These are phyloP conservation scores for Trichonephila inaurata DNA, from an alignment of 1,140 invertebrate genomes.

Conservation along the genomic window DNA sequence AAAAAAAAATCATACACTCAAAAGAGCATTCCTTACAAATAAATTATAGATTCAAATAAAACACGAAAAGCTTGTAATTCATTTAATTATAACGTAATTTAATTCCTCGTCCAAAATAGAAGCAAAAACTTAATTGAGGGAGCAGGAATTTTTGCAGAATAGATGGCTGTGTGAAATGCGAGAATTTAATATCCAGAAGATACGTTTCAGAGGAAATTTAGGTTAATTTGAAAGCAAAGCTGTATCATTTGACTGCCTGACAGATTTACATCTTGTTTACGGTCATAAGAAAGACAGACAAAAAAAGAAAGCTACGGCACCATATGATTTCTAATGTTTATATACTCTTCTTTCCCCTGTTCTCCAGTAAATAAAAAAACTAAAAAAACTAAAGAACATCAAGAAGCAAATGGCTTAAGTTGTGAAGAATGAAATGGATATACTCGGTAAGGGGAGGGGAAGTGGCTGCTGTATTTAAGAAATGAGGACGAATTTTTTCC, in stretches of 20 bases:
- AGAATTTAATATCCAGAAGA: background rate
- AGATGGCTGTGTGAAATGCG: background rate
- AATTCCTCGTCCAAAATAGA: no score
- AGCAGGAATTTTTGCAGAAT: background rate
- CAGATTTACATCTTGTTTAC: constrained; percentile 39
- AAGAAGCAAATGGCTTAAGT: background rate
- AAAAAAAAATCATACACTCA: background rate
- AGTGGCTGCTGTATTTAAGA: background rate
- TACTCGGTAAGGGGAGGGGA: background rate
- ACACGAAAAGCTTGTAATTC: no score
- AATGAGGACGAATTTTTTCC: background rate
- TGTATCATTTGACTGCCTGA: constrained; percentile 20
- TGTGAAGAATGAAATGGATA: background rate
- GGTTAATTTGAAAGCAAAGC: constrained; percentile 14
- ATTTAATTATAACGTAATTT: no score
- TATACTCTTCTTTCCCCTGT: background rate
- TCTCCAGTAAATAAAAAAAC: background rate
- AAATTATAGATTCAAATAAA: background rate
- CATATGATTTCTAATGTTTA: constrained; percentile 28
- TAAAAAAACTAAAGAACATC: background rate
- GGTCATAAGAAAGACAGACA: constrained; percentile 6
- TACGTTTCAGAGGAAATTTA: background rate
- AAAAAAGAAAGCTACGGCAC: background rate
- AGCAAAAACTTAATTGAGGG: no score
- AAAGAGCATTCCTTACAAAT: background rate